Evolutionary conservation across 2,797 vertebrate species (phyloP).

Genomic region (Pseudocheirus occidentalis): DNA sequence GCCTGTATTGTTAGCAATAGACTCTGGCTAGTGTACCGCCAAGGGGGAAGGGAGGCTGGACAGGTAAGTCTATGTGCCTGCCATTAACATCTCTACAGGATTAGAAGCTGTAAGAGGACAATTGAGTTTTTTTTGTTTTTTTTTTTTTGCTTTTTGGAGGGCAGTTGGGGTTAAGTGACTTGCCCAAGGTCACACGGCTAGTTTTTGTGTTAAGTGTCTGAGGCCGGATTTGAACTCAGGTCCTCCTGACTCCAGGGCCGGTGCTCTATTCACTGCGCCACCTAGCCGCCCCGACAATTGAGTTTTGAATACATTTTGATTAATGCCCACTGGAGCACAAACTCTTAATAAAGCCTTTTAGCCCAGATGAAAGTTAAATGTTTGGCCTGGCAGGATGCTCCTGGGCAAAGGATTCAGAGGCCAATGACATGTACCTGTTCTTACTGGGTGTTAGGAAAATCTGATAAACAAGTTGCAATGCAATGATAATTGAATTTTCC

Average conservation of each 20-base stretch:
- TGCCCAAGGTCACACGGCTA: no score
- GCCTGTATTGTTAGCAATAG: not conserved
- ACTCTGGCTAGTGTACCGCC: not conserved
- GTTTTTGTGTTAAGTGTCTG: no score
- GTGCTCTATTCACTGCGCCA: no score
- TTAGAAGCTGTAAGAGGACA: not conserved
- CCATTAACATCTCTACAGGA: conserved; percentile 12
- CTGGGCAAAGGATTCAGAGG: not conserved
- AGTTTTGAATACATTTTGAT: conserved; percentile 14
- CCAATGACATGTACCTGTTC: conserved; percentile 9
- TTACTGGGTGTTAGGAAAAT: not conserved
- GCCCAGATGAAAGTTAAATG: not conserved
- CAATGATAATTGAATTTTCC: not conserved
- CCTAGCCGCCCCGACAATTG: no score
- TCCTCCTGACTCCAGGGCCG: no score
- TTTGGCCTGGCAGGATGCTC: not conserved
- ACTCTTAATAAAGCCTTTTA: not conserved
- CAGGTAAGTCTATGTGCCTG: not conserved
- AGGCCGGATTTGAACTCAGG: no score
- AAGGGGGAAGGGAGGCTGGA: not conserved
- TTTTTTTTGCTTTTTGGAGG: no score
- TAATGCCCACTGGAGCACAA: conserved; percentile 20
- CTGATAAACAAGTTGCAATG: not conserved
- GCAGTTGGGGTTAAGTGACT: no score
- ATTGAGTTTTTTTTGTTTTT: conserved; percentile 25